Evolutionary conservation across 2,797 vertebrate species (phyloP), one percentile per base, ranked within the genome.

Genomic region (Synanceia verrucosa): DNA sequence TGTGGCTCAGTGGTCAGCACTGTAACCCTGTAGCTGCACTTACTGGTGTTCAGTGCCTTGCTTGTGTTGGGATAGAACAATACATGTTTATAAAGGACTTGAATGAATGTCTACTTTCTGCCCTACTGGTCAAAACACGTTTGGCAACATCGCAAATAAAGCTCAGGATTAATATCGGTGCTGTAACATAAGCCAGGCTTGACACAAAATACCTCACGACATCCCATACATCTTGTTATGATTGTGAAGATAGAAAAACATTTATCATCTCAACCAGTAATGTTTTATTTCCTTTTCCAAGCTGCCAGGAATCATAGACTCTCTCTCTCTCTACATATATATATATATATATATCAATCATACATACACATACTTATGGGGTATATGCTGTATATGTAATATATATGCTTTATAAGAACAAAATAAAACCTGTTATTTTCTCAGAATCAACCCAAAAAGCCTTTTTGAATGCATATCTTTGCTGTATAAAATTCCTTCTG

Each of bases 1-100:
- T 41, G 50, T 50, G 16, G 10, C 39, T 51, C 16, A 29, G 34
- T 31, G 36, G 36, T 31, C 19, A 18, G 12, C 13, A 21, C 23
- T 23, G 7, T 29, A 37, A 50, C 19, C 4, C 41, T 57, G 29
- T 3, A 43, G 18, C 41, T 50, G 44, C 44, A 19, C n/a, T 21
- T 39, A 23, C n/a, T 57, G 39, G 19, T 52, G 9, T 70, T 61
- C 43, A 34, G 50, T 71, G 18, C 55, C 28, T 50, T 23, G 23
- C 66, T 18, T 56, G 43, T 66, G 28, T 60, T 29, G 47, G 7
- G 41, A 52, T 13, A 43, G 12, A 69, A 57, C 44, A 62, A 59
- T 34, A 10, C 18, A 34, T 33, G 37, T 34, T 36, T 39, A 37
- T 52, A 46, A 29, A 44, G 12, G 50, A 21, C 50, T 19, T 24